Evolutionary conservation across 2,797 vertebrate genomes (phyloP).

Genomic region (Microtus agrestis): DNA sequence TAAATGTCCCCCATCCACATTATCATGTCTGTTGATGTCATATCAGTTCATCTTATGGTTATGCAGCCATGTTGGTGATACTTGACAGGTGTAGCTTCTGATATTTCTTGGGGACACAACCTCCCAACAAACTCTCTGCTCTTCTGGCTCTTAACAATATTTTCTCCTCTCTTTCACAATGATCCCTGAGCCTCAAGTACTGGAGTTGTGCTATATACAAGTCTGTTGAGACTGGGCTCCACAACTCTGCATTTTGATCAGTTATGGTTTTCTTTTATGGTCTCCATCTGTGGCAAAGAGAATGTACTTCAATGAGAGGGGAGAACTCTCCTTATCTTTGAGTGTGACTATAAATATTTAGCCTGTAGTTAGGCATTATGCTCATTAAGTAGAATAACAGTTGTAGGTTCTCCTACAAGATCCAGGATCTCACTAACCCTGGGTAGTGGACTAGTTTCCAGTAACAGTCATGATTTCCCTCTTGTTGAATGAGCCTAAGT

Average conservation of each 20-base stretch:
- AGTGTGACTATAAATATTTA: neutral
- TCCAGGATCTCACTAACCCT: neutral
- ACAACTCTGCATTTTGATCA: neutral
- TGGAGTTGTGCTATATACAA: neutral
- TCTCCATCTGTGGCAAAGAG: neutral
- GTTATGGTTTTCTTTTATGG: neutral
- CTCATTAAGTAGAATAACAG: too few species aligned
- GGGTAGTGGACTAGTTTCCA: neutral
- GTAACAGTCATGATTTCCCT: neutral
- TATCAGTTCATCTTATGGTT: neutral
- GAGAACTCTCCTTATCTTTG: neutral
- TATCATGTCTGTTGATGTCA: neutral
- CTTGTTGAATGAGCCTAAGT: neutral
- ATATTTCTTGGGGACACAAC: neutral
- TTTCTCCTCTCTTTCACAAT: neutral
- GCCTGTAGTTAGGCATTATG: neutral
- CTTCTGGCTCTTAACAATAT: neutral
- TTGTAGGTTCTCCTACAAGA: neutral
- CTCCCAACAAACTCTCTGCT: neutral
- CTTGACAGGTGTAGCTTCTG: neutral
- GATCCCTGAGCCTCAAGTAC: neutral
- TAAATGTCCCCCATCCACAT: neutral
- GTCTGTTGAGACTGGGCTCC: neutral
- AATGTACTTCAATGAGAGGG: neutral
- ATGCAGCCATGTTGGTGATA: neutral